A percentile compares a stretch with the other conserved stretches of the same genome.
Evolutionary conservation across 1,140 invertebrate genomes (phyloP).

Genomic region (Ruditapes philippinarum): DNA sequence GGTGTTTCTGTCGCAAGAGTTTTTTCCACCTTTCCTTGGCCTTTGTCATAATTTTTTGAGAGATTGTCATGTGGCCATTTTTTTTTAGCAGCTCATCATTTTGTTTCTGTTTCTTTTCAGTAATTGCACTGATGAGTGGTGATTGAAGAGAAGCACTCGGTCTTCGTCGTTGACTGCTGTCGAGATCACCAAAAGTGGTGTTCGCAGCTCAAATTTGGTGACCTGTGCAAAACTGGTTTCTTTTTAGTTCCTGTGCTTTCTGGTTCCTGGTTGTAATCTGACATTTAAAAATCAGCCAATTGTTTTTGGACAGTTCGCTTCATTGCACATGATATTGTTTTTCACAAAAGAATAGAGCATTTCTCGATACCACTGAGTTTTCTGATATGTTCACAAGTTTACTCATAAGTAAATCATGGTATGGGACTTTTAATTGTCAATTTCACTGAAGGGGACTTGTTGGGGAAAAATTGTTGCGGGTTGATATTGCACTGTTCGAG

Average conservation of each 20-base stretch:
- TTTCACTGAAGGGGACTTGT: neutral
- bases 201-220: neutral
- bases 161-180: neutral
- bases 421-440: neutral
- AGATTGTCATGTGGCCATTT: no score
- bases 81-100: neutral
- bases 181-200: conserved; percentile 54
- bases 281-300: neutral
- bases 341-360: neutral
- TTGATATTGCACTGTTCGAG: neutral
- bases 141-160: neutral
- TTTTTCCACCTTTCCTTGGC: no score
- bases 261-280: neutral
- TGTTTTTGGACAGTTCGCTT: neutral
- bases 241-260: neutral
- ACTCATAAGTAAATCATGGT: neutral
- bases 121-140: conserved; percentile 26
- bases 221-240: neutral
- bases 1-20: no score
- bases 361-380: neutral
- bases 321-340: neutral
- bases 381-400: neutral
- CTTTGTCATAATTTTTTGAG: no score
- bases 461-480: neutral
- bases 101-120: conserved; percentile 10